phyloP scores from a whole-genome alignment of 2,888 invertebrate species.

The Cosmopolites sordidus region DNA sequence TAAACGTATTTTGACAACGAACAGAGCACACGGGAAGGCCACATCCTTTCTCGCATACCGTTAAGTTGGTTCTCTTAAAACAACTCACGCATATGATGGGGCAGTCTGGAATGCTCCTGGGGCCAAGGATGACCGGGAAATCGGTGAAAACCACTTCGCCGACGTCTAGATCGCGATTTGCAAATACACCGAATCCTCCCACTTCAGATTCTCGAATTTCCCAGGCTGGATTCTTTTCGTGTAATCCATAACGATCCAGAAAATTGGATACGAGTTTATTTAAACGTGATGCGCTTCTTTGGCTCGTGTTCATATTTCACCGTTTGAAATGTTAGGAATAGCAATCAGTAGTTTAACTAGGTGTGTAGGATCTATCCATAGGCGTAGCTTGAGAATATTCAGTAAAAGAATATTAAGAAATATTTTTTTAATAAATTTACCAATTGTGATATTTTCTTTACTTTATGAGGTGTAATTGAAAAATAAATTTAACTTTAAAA shows the following conservation, averaged over 20 bases:
- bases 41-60: conserved; percentile 59
- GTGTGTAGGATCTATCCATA: too few relatives aligned
- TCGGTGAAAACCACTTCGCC: conserved; percentile 72
- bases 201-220: conserved; percentile 56
- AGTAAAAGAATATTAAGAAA: too few relatives aligned
- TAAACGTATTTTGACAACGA: conserved; percentile 56
- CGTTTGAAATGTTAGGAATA: not conserved
- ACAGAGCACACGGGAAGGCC: conserved; percentile 66
- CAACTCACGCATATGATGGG: conserved; percentile 65
- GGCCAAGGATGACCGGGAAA: conserved; percentile 65
- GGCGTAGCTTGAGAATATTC: too few relatives aligned
- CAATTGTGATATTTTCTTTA: too few relatives aligned
- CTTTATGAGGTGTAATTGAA: too few relatives aligned
- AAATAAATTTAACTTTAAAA: too few relatives aligned
- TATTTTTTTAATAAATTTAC: too few relatives aligned
- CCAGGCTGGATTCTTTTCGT: conserved; percentile 52
- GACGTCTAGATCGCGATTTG: conserved; percentile 59
- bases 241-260: conserved; percentile 25
- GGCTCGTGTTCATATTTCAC: conserved; percentile 12
- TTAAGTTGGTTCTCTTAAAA: conserved; percentile 49
- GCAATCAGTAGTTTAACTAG: not conserved
- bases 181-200: conserved; percentile 69
- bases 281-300: conserved; percentile 24
- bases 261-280: conserved; percentile 29
- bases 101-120: conserved; percentile 54